Base-by-base conservation (phyloP, 1,140 invertebrate genomes). In the Nixonia krombeini region DNA sequence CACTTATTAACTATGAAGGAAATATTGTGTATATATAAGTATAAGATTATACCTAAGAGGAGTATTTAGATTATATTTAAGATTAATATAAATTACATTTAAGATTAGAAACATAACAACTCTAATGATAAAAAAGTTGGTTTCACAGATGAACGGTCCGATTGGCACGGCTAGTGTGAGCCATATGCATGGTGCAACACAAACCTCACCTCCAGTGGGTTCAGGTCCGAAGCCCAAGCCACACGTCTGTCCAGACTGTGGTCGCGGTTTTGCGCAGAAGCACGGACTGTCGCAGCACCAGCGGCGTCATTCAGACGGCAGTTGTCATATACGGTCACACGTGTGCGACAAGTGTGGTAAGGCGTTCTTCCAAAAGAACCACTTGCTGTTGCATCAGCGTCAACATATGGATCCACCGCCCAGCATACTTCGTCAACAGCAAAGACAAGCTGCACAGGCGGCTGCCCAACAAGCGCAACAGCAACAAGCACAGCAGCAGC, bases 361-460 rank as follows among this genome's bases (percentile, higher is more conserved):
- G 79, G 92, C 92, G 10, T 95, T 95, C 88, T 93, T 93, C 85
- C 92, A 94, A 78, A 93, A 93, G 82, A 93, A 93, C 82, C 92
- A 93, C 74, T 79, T 94, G 46, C 87, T 92, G 76, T 81, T 93
- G 17, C 93, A 95, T 81, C 91, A 92, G 75, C 85, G 92, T 10
- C 92, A 93, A 68, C 93, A 94, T 78, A 91, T 93, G 88, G 92
- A 94, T 78, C 86, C 89, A 47, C 90, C 88, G 33, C 86, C 86
- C 0, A 86, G 85, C 53, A 83, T 86, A 80, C 41, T 85, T 29
- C 74, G 82, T n/a, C 85, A 86, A 38, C 85, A 86, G 51, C 85
- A 86, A 13, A 75, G 85, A n/a, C 82, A 85, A 52, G 84, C 84
- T 3, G 84, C 84, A 0, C 84, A 85, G 45, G 81, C 80, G 16